A percentile compares a stretch with the other conserved stretches of the same genome.
These are phyloP conservation scores for Chionis minor DNA, from an alignment of 2,113 vertebrate genomes.

Conservation along the genomic window DNA sequence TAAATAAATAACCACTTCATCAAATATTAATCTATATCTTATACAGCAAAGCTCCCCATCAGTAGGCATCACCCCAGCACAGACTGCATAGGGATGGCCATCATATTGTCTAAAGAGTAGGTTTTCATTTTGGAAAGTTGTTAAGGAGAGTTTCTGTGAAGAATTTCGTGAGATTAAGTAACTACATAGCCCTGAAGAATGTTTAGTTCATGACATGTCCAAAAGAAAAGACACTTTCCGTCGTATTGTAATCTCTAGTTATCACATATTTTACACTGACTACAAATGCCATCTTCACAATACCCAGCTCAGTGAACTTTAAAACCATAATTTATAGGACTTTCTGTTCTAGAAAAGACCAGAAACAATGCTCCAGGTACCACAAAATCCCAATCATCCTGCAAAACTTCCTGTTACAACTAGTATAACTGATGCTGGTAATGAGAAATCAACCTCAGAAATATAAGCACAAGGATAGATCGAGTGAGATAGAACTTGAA, in stretches of 20 bases:
- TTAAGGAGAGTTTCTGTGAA: background rate
- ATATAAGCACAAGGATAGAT: background rate
- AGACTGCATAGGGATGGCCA: background rate
- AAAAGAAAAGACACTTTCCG: background rate
- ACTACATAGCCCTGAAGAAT: background rate
- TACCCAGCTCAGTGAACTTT: background rate
- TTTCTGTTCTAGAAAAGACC: background rate
- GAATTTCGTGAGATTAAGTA: background rate
- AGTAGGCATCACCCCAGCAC: background rate
- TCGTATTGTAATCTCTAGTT: background rate
- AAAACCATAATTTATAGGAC: background rate
- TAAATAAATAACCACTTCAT: constrained; percentile 37
- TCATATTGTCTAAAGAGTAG: background rate
- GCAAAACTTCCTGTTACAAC: background rate
- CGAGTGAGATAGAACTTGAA: background rate
- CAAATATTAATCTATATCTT: constrained; percentile 28
- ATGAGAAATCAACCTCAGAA: background rate
- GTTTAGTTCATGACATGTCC: background rate
- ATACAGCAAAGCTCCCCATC: background rate
- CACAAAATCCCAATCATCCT: background rate
- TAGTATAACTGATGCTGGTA: background rate
- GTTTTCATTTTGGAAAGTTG: background rate
- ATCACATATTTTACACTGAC: background rate
- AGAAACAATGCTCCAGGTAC: background rate
- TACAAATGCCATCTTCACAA: background rate